Conservation (phyloP, 2,113 vertebrate species). For the Thamnaconus septentrionalis region DNA sequence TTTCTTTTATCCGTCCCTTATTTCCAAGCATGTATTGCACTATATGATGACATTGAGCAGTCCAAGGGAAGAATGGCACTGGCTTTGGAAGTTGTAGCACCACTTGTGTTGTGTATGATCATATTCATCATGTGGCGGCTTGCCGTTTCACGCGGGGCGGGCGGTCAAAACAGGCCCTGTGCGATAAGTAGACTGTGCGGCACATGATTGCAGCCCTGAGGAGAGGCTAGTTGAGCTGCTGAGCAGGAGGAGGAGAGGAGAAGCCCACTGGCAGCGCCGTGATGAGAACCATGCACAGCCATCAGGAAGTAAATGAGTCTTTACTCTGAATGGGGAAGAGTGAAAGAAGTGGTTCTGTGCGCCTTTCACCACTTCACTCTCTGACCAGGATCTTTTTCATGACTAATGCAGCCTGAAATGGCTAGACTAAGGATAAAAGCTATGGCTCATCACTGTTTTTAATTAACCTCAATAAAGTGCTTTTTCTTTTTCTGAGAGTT, state of each 20-base stretch:
- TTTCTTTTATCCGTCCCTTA: conserved; percentile 2
- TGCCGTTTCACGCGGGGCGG: conserved; percentile 51
- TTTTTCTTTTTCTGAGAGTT: no score
- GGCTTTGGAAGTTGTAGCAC: conserved; percentile 8
- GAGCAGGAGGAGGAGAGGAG: conserved; percentile 32
- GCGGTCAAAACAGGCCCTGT: conserved; percentile 61
- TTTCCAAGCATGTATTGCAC: conserved; percentile 20
- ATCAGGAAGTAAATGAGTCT: conserved; percentile 53
- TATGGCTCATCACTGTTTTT: background rate
- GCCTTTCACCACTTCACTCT: conserved; percentile 21
- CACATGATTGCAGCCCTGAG: conserved; percentile 57
- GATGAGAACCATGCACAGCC: conserved; percentile 46
- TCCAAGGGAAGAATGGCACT: no score
- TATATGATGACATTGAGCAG: background rate
- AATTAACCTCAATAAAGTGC: background rate
- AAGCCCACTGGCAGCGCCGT: conserved; percentile 28
- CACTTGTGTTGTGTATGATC: conserved; percentile 47
- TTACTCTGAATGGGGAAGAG: conserved; percentile 33
- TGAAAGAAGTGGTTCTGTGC: conserved; percentile 9
- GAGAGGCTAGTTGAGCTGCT: conserved; percentile 49
- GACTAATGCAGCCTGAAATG: conserved; percentile 10
- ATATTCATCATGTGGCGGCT: conserved; percentile 53
- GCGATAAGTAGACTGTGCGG: conserved; percentile 60
- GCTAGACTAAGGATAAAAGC: background rate
- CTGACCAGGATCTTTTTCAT: conserved; percentile 1